A percentile compares a stretch with the other conserved stretches of the same genome.
Evolutionary conservation across 2,888 invertebrate species (phyloP).

Genomic region (Synergus laeviventris): DNA sequence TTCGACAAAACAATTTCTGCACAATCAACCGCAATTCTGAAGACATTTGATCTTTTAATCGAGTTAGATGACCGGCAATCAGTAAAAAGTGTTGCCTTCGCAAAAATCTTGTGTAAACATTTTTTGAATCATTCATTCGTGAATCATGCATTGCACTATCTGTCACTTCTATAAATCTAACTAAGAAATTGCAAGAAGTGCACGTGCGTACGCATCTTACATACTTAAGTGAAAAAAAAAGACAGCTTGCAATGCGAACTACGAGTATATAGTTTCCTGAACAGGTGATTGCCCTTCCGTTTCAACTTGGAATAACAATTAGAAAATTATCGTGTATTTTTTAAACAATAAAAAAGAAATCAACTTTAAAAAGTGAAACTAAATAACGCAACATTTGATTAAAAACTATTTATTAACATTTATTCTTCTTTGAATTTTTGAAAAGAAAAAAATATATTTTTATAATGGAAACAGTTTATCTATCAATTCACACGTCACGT

Average conservation of each 20-base stretch:
- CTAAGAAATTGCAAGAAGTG: constrained; percentile 43
- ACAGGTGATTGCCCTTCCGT: constrained; percentile 64
- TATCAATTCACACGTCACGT: background rate
- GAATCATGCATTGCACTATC: constrained; percentile 18
- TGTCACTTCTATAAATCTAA: background rate
- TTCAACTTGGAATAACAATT: constrained; percentile 26
- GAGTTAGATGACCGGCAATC: background rate
- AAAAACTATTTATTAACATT: background rate
- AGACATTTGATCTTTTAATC: background rate
- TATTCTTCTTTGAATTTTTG: no score
- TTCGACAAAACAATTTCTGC: background rate
- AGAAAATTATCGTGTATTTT: background rate
- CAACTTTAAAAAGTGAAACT: background rate
- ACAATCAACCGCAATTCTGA: background rate
- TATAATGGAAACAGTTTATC: background rate
- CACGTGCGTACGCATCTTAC: constrained; percentile 55
- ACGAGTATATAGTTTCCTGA: constrained; percentile 60
- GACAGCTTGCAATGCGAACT: constrained; percentile 49
- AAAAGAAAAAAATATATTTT: background rate
- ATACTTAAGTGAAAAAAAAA: constrained; percentile 52
- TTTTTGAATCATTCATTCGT: constrained; percentile 14
- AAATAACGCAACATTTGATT: background rate
- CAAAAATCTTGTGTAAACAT: constrained; percentile 10
- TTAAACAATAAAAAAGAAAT: background rate
- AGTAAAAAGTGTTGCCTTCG: background rate